Evolutionary conservation across 2,113 vertebrate genomes (phyloP), one percentile per base, ranked within the genome.

Genomic region (Pipa parva): DNA sequence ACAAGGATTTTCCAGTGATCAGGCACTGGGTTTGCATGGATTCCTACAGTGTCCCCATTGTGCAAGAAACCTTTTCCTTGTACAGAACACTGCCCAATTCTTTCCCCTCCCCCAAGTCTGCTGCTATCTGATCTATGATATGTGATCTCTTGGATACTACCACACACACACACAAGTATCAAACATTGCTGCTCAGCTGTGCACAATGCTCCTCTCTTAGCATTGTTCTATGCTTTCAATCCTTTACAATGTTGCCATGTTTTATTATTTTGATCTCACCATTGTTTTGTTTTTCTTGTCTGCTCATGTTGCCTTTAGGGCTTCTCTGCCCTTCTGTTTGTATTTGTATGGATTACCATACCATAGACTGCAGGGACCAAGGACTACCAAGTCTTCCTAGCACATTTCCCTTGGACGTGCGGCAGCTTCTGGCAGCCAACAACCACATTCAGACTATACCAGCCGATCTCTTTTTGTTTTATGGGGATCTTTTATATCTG

Each of bases 401-500:
- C 27, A 87, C 89, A 7, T 97, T 99, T 73, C 95, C 96, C 1
- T 37, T 99, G 89, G 94, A 97, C 57, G 90, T 97, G 46, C 90
- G 94, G 74, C 92, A 96, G 79, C 91, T 98, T 39, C 85, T 97
- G 6, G 85, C 93, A 76, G 88, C 94, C 3, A 90, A 95, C 81
- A 98, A 98, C 87, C 91, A 88, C 85, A 97, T 98, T 63, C 88
- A 90, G 79, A 84, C 66, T 5, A 94, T 98, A 77, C 95, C 96
- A 11, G 89, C 90, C 0, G 96, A 97, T 84, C 97, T 99, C 79
- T 91, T 99, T 77, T 90, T 97, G 67, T 92, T 97, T 78, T 94
- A 97, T 74, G 93, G 93, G 61, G 96, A 99, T 79, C 85, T 99
- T 73, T 91, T 97, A 29, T 97, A 97, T 81, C 73, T 99, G 85